Evolutionary conservation across 2,888 invertebrate species (phyloP).

Genomic region (Megalurothrips usitatus): DNA sequence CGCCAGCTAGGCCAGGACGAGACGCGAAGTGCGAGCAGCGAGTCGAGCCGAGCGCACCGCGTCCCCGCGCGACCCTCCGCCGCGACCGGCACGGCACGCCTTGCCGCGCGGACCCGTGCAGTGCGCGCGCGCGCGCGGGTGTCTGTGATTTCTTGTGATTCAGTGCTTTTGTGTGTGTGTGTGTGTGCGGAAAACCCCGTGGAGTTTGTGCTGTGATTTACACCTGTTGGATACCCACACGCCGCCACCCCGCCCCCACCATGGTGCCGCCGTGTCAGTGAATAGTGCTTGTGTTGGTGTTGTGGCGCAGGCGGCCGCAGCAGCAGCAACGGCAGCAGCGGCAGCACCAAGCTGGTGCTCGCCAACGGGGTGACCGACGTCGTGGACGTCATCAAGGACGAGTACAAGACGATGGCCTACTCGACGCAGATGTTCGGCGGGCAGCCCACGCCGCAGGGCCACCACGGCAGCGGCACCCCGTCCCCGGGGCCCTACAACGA

Average conservation of each 20-base stretch:
- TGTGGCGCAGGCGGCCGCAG: constrained; percentile 18
- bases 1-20: neutral
- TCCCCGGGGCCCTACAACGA: constrained; percentile 58
- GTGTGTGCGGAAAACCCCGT: too few relatives aligned
- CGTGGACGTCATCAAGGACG: constrained; percentile 47
- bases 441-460: constrained; percentile 51
- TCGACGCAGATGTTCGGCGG: constrained; percentile 63
- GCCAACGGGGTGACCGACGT: constrained; percentile 46
- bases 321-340: constrained; percentile 17
- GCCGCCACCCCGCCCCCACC: too few relatives aligned
- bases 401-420: constrained; percentile 43
- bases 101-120: neutral
- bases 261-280: neutral
- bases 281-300: constrained; percentile 20
- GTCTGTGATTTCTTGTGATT: too few relatives aligned
- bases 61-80: neutral
- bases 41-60: neutral
- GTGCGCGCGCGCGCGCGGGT: too few relatives aligned
- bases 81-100: neutral
- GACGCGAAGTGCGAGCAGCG: neutral
- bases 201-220: too few relatives aligned
- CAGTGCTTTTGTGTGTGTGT: too few relatives aligned
- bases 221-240: too few relatives aligned
- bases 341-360: constrained; percentile 47
- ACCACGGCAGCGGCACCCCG: constrained; percentile 54